Percentiles rank a stretch among this genome's conserved stretches.
phyloP scores from a whole-genome alignment of 2,888 invertebrate genomes.

The Lasioglossum marginatum region DNA sequence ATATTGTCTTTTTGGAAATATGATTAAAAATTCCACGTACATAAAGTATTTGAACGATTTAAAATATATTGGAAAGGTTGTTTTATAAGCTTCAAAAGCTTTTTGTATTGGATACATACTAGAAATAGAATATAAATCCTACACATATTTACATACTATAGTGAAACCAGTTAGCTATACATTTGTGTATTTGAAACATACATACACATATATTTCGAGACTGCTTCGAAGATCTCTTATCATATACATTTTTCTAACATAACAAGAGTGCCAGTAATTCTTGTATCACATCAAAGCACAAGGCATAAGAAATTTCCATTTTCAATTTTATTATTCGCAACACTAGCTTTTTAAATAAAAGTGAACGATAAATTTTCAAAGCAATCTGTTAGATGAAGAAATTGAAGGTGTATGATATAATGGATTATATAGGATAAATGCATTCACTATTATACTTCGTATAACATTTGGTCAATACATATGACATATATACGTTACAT shows the following conservation, averaged over 20 bases:
- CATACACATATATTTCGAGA: constrained; percentile 69
- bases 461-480: constrained; percentile 69
- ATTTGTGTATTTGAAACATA: constrained; percentile 75
- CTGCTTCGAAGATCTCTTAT: constrained; percentile 78
- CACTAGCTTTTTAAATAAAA: constrained; percentile 50
- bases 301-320: constrained; percentile 51
- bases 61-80: constrained; percentile 46
- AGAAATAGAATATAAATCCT: constrained; percentile 75
- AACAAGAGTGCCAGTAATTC: constrained; percentile 67
- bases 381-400: constrained; percentile 73
- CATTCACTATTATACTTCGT: constrained; percentile 76
- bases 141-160: constrained; percentile 77
- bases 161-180: constrained; percentile 73
- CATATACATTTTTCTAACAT: constrained; percentile 64
- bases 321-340: constrained; percentile 49
- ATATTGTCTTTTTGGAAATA: constrained; percentile 35
- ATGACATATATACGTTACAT: constrained; percentile 68
- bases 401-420: constrained; percentile 69
- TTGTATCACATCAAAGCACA: constrained; percentile 60
- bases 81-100: constrained; percentile 57
- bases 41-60: constrained; percentile 46
- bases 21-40: constrained; percentile 48
- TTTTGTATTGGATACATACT: constrained; percentile 67
- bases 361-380: constrained; percentile 75
- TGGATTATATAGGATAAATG: constrained; percentile 74